Evolutionary conservation across 2,797 vertebrate species (phyloP).

Genomic region (Phrynocephalus vlangalii): DNA sequence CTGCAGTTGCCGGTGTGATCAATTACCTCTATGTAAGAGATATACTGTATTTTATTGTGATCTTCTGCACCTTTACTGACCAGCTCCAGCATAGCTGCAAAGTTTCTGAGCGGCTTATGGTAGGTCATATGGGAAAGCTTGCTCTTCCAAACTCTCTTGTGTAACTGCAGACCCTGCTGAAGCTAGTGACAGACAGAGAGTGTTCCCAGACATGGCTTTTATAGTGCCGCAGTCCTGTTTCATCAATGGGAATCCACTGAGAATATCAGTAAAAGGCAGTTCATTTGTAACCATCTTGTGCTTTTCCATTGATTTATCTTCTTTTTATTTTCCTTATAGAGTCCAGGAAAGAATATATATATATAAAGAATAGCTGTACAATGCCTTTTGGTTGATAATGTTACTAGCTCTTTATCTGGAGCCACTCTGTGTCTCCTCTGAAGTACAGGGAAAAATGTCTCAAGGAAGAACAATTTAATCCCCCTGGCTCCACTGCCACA

Average conservation of each 20-base stretch:
- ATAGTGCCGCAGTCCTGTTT: neutral
- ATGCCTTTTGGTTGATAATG: neutral
- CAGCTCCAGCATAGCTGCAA: neutral
- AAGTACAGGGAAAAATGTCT: neutral
- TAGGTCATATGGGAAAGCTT: neutral
- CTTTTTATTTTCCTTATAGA: neutral
- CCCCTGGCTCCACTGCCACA: too few relatives aligned
- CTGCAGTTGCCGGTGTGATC: neutral
- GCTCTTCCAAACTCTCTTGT: neutral
- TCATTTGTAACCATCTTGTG: neutral
- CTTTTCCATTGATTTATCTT: neutral
- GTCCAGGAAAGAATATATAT: neutral
- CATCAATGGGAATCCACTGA: neutral
- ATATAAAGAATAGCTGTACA: neutral
- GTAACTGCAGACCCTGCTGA: neutral
- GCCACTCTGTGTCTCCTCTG: neutral
- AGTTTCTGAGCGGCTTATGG: neutral
- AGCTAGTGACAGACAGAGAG: neutral
- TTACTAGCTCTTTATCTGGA: neutral
- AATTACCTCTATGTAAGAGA: constrained; percentile 23
- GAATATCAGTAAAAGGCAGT: neutral
- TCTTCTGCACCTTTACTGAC: neutral
- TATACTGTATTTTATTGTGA: neutral
- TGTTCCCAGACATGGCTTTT: neutral
- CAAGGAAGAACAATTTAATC: too few relatives aligned